Percentiles rank a stretch among this genome's conserved stretches.
These are phyloP conservation scores for Xiphydria camelus DNA, from an alignment of 2,888 invertebrate genomes.

Conservation along the genomic window DNA sequence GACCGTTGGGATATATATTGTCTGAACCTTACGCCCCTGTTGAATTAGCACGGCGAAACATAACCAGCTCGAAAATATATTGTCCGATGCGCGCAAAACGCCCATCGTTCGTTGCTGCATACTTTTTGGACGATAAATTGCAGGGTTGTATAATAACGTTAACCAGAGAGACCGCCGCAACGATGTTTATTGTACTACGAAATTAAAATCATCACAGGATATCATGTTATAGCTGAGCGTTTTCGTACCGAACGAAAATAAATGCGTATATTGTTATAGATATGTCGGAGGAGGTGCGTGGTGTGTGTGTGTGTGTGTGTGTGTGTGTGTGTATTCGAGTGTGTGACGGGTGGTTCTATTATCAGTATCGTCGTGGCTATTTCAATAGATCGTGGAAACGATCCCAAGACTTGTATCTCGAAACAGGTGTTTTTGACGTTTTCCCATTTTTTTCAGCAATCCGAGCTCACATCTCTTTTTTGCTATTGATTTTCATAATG, in stretches of 20 bases:
- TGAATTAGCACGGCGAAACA: neutral
- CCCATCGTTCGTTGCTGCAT: neutral
- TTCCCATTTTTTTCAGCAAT: too few relatives aligned
- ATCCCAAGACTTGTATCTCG: slow-evolving; percentile 2
- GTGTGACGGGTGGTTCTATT: slow-evolving; percentile 14
- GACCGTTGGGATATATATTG: neutral
- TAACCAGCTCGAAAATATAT: neutral
- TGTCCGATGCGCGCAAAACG: neutral
- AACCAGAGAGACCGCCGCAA: neutral
- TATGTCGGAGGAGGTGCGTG: too few relatives aligned
- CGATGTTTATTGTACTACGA: neutral
- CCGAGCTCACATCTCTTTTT: too few relatives aligned
- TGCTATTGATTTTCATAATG: too few relatives aligned
- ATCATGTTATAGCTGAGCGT: neutral
- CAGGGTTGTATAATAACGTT: neutral
- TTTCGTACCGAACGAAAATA: slow-evolving; percentile 14
- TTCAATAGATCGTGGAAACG: slow-evolving; percentile 8
- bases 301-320: too few relatives aligned
- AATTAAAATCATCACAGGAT: neutral
- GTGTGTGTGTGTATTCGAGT: too few relatives aligned
- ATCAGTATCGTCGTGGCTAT: slow-evolving; percentile 11
- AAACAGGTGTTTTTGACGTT: neutral
- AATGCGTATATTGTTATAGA: slow-evolving; percentile 10
- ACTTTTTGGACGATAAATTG: neutral
- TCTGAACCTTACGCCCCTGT: neutral